Base-by-base conservation (phyloP, 2,888 invertebrate genomes). In the Macropis europaea region DNA sequence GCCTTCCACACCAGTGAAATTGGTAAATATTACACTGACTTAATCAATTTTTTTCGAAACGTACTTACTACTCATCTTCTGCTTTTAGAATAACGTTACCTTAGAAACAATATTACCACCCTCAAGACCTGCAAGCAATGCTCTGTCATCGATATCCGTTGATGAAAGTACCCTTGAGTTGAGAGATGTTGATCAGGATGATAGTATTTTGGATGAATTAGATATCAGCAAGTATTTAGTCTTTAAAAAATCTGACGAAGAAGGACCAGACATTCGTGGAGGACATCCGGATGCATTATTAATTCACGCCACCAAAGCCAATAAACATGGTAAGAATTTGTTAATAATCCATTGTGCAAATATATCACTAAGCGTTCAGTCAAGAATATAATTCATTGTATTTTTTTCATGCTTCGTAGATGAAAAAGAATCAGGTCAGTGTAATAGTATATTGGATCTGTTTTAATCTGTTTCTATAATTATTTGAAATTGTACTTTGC, bases 261-360 rank as follows among this genome's bases (percentile, higher is more conserved):
- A 97, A 73, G 97, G 97, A 2, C 97, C 97, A 0, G 97, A 97
- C 82, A 95, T 98, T 38, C 94, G 97, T 67, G 99, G 99, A 6
- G 99, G 99, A 5, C 94, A 96, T 73, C 94, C 97, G 1, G 98
- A 99, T 90, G 98, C 98, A 0, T 93, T 99, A 57, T 95, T 99
- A 74, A 97, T 99, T 40, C 96, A 98, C 87, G 99, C 99, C 47
- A 98, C 98, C 62, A 97, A 97, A 91, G 96, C 97, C 73, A 96
- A 96, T 88, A 97, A 97, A 92, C 95, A 92, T 85, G 93, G 95
- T 93, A 91, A 89, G 89, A 86, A 53, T 34, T 17, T 36, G 7
- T 17, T 3, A 4, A 17, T 36, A 1, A n/a, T 3, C 7, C n/a
- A 5, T 3, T 15, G 13, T 15, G 3, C 6, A 3, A 9, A 40